Evolutionary conservation across 2,888 invertebrate genomes (phyloP), one percentile per base, ranked within the genome.

Genomic region (Ichneumoninae sp.): DNA sequence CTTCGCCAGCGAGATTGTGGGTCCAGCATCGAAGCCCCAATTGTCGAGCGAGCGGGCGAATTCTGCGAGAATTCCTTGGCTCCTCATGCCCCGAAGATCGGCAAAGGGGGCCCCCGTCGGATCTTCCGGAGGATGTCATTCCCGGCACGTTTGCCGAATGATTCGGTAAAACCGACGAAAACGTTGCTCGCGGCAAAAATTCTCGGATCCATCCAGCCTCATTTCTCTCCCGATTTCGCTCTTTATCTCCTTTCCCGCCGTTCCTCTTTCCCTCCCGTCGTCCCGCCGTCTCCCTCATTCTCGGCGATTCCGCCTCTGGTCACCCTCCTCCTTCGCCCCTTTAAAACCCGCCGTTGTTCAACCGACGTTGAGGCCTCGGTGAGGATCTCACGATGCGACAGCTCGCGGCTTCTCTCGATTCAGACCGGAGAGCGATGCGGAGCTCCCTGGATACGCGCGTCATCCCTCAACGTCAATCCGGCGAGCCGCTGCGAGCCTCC

Each of bases 391-490:
- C 88, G 90, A 89, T 88, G 88, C 87, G 88, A 89, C 88, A 89
- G 89, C 88, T 88, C 80, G 66, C 82, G 79, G 80, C 82, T 84
- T 79, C 82, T 76, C 75, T 78, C 81, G 76, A 80, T 80, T 82
- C 79, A 68, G 16, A 16, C 47, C 76, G 70, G 44, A 40, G 78
- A 79, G 68, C 75, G 76, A 76, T 66, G 26, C 44, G 62, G 79
- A 77, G 81, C 80, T 81, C 74, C 71, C 57, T 72, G 68, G 84
- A 85, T 85, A 76, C 84, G 84, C 92, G 92, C 90, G 93, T 93
- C 93, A 93, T 93, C 91, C 92, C 91, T 93, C 93, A 93, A 93
- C 91, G 93, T 93, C 93, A 93, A 93, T 93, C 92, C 88, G 72
- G 82, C 86, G 86, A 76, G 89, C 90, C 87, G 89, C 88, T 50